These are phyloP conservation scores for Mugil cephalus DNA, from an alignment of 2,113 vertebrate species.

Conservation along the genomic window DNA sequence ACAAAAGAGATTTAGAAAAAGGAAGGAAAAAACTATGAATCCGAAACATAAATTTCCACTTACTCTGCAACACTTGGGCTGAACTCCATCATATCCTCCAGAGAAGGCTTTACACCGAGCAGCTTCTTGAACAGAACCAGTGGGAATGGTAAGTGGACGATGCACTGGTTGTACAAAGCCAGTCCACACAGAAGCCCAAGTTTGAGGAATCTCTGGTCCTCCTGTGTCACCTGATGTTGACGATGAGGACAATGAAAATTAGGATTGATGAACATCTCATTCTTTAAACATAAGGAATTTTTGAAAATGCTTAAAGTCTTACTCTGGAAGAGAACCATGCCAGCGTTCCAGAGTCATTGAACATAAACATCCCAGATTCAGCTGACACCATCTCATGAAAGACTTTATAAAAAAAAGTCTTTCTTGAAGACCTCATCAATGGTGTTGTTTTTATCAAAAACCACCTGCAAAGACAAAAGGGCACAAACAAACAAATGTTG, in stretches of 20 bases:
- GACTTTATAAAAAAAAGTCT: conserved; percentile 81
- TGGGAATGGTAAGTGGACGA: conserved; percentile 79
- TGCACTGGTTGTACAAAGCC: conserved; percentile 66
- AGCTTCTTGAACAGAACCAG: conserved; percentile 84
- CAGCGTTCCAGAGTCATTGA: conserved; percentile 67
- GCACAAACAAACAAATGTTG: background rate
- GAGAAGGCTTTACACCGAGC: conserved; percentile 60
- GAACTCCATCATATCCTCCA: conserved; percentile 80
- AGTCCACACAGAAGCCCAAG: conserved; percentile 82
- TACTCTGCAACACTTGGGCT: conserved; percentile 66
- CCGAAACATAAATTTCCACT: conserved; percentile 11
- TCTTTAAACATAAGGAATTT: too few species aligned
- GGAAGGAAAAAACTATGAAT: background rate
- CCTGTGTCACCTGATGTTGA: conserved; percentile 49
- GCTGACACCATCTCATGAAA: conserved; percentile 76
- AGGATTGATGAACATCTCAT: background rate
- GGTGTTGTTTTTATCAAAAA: conserved; percentile 24
- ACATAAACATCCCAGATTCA: conserved; percentile 77
- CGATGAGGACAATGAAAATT: background rate
- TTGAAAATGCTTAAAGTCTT: conserved; percentile 17
- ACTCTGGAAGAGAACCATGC: conserved; percentile 86
- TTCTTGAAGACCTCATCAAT: background rate
- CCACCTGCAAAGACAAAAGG: conserved; percentile 60
- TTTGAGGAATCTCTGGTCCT: conserved; percentile 71
- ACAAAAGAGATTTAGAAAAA: background rate